Base-by-base conservation (phyloP, 30 jellyfish, hydroid and myxozoan species). In the Rhopilema esculentum region DNA sequence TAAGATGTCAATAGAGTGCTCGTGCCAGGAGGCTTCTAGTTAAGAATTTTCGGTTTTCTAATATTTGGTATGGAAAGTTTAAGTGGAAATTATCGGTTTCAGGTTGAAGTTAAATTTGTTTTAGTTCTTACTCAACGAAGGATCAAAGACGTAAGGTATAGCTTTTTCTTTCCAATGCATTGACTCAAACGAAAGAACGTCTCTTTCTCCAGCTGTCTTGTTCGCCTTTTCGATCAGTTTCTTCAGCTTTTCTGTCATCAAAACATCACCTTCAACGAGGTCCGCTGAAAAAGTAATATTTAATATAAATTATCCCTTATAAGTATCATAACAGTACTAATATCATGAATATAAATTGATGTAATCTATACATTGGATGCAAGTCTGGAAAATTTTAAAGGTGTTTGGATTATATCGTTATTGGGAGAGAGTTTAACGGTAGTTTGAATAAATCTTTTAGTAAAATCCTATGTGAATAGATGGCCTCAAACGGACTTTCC, bases 181-280 rank as follows among this genome's bases (percentile, higher is more conserved):
- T 19, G 40, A 16, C 27, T 49, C 40, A 27, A 62, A 29, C 20
- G 89, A 12, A 18, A 79, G 74, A 20, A 79, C 89, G 18, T 79
- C 89, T 27, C 89, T 79, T 25, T 66, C 66, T 30, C 25, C 31
- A 0, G 74, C 82, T 4, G 80, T 74, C 31, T 75, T 74, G 63
- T 76, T 85, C 22, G 49, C 80, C 26, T 73, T 28, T n/a, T 64
- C 82, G 0, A 84, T 72, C 69, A 73, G 22, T 32, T 62, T 49
- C 29, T 33, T 49, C 87, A 84, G 51, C 66, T 72, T 84, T 49
- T 48, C 75, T 53, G 83, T 69, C 75, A 76, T 62, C 40, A 73
- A 26, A 8, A 84, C 23, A 64, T 84, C 93, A 28, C 93, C 93
- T 84, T 84, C 93, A 40, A 31, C 65, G 40, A 84, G 61, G 65